Percentiles rank a stretch among this genome's conserved stretches.
Evolutionary conservation across 2,113 vertebrate species (phyloP).

Genomic region (Toxostoma redivivum): DNA sequence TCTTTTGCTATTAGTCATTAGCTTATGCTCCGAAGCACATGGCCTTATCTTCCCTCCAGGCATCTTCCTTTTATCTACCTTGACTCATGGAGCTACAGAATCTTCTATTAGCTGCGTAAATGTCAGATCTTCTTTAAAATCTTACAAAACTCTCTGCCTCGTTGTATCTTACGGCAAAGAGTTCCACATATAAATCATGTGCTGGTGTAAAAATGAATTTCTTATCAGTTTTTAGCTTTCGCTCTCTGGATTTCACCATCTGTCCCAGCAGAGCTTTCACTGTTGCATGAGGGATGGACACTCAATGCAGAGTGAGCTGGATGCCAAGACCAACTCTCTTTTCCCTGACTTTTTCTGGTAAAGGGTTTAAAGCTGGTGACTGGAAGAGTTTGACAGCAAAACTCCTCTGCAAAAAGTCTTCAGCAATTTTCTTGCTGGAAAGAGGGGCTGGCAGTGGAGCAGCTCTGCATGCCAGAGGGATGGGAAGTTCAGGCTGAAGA

Average conservation of each 20-base stretch:
- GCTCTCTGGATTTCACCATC: background rate
- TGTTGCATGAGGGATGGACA: background rate
- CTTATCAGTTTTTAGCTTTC: constrained; percentile 1
- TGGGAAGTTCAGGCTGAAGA: constrained; percentile 42
- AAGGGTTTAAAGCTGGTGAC: background rate
- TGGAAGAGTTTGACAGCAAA: background rate
- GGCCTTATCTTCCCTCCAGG: constrained; percentile 59
- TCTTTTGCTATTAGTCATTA: constrained; percentile 62
- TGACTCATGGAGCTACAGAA: constrained; percentile 50
- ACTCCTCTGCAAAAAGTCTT: background rate
- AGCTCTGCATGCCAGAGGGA: background rate
- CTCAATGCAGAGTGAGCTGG: background rate
- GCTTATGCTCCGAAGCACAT: constrained; percentile 55
- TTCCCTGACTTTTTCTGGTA: background rate
- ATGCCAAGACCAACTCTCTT: background rate
- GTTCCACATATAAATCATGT: constrained; percentile 7
- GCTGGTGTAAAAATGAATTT: constrained; percentile 36
- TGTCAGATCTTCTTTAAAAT: constrained; percentile 55
- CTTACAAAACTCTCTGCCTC: constrained; percentile 10
- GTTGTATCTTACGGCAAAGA: background rate
- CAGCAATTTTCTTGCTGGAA: background rate
- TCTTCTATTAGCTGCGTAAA: constrained; percentile 57
- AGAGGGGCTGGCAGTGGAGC: background rate
- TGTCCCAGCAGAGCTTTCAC: background rate
- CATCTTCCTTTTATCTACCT: constrained; percentile 60